Conservation (phyloP, 2,797 vertebrate species). For the Acestrorhynchus altus region DNA sequence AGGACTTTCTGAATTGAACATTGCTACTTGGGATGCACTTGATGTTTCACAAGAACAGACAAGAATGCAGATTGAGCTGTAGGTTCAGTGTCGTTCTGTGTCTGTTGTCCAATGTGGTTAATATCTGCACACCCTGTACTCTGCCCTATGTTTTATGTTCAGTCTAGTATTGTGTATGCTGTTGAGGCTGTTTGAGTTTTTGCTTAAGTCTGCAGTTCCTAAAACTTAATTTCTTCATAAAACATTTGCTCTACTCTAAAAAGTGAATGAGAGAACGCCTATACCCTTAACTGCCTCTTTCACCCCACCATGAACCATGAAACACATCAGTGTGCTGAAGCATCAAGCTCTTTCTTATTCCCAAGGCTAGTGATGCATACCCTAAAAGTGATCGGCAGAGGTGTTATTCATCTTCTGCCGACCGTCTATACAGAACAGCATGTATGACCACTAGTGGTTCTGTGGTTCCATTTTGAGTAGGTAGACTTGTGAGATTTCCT, state of each 20-base stretch:
- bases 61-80: too few species aligned
- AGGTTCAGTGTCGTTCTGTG: too few species aligned
- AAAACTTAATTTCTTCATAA: not conserved
- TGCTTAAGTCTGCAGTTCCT: too few species aligned
- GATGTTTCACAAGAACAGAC: too few species aligned
- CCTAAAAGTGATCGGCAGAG: constrained; percentile 49
- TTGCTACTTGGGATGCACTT: too few species aligned
- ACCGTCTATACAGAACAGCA: constrained; percentile 34
- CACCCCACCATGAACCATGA: not conserved
- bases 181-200: too few species aligned
- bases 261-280: not conserved
- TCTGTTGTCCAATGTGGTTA: too few species aligned
- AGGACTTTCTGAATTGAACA: too few species aligned
- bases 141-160: too few species aligned
- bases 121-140: too few species aligned
- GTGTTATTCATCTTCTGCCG: constrained; percentile 47
- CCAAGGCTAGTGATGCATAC: constrained; percentile 43
- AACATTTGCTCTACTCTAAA: not conserved
- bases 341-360: constrained; percentile 38
- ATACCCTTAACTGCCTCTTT: not conserved
- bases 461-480: not conserved
- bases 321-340: constrained; percentile 25
- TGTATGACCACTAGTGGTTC: constrained; percentile 12
- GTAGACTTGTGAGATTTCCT: constrained; percentile 10
- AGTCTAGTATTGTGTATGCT: too few species aligned